Evolutionary conservation across 2,113 vertebrate genomes (phyloP).

Genomic region (Dendrocopos noguchii): DNA sequence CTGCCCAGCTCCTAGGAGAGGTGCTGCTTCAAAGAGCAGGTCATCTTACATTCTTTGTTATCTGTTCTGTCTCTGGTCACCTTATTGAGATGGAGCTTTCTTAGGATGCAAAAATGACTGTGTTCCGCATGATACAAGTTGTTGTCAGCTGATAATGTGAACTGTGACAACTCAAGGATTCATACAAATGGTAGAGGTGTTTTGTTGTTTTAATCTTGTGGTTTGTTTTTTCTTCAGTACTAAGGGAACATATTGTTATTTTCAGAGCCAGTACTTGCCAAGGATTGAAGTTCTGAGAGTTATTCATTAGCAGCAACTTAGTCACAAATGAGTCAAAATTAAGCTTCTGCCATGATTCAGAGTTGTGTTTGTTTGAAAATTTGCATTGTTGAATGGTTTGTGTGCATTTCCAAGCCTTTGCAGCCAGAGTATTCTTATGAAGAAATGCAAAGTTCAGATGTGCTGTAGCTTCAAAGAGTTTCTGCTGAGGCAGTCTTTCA

Average conservation of each 20-base stretch:
- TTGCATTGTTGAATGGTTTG: neutral
- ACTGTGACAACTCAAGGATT: neutral
- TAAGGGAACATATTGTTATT: neutral
- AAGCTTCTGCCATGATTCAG: neutral
- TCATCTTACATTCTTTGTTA: neutral
- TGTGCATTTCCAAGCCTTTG: neutral
- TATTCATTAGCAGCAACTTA: neutral
- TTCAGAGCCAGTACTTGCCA: neutral
- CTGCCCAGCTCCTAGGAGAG: neutral
- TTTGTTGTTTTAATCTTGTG: neutral
- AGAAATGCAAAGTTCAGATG: neutral
- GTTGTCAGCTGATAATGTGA: neutral
- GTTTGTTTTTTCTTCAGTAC: neutral
- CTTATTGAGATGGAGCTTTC: neutral
- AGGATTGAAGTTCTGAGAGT: neutral
- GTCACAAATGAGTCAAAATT: neutral
- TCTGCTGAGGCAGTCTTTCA: neutral
- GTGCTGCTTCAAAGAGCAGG: neutral
- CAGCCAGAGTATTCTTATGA: neutral
- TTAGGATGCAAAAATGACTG: neutral
- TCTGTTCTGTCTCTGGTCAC: neutral
- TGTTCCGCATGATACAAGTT: neutral
- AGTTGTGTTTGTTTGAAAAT: conserved; percentile 30
- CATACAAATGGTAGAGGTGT: neutral
- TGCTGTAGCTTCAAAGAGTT: neutral